Percentiles rank a stretch among this genome's conserved stretches.
Evolutionary conservation across 1,140 invertebrate species (phyloP).

Genomic region (Pissodes strobi): DNA sequence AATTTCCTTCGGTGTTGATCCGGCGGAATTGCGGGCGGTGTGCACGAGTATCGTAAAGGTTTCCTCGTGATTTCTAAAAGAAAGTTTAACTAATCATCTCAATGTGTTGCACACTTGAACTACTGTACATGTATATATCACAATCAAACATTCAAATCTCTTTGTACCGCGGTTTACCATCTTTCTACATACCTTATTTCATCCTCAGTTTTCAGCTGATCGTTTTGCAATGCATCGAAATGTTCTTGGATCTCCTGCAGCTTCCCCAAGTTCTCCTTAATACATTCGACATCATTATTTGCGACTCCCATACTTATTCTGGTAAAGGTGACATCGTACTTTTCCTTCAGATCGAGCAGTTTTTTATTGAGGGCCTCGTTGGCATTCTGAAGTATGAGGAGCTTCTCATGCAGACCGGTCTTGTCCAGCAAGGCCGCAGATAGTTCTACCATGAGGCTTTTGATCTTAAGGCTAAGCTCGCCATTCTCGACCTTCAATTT

Average conservation of each 20-base stretch:
- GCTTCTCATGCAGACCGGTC: constrained; percentile 64
- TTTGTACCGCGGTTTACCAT: not conserved
- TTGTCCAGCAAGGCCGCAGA: constrained; percentile 64
- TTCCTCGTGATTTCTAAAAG: constrained; percentile 38
- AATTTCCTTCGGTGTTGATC: constrained; percentile 54
- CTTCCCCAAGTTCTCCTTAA: constrained; percentile 52
- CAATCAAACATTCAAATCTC: not conserved
- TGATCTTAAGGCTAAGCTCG: constrained; percentile 61
- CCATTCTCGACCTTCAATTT: constrained; percentile 60
- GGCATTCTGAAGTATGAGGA: constrained; percentile 65
- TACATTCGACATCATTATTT: constrained; percentile 39
- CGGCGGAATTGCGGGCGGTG: constrained; percentile 22
- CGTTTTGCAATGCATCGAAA: constrained; percentile 61
- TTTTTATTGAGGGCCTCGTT: constrained; percentile 70
- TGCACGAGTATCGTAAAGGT: constrained; percentile 53
- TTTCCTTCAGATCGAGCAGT: constrained; percentile 65
- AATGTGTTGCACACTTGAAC: no score
- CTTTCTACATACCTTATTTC: constrained; percentile 61
- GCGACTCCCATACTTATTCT: constrained; percentile 51
- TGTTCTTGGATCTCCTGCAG: constrained; percentile 64
- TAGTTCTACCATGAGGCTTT: constrained; percentile 63
- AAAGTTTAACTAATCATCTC: constrained; percentile 29
- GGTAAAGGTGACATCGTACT: constrained; percentile 62
- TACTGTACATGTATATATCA: no score
- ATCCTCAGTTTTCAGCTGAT: constrained; percentile 56